These are phyloP conservation scores for Ailurus styani DNA, from an alignment of 2,113 vertebrate species.

Conservation along the genomic window DNA sequence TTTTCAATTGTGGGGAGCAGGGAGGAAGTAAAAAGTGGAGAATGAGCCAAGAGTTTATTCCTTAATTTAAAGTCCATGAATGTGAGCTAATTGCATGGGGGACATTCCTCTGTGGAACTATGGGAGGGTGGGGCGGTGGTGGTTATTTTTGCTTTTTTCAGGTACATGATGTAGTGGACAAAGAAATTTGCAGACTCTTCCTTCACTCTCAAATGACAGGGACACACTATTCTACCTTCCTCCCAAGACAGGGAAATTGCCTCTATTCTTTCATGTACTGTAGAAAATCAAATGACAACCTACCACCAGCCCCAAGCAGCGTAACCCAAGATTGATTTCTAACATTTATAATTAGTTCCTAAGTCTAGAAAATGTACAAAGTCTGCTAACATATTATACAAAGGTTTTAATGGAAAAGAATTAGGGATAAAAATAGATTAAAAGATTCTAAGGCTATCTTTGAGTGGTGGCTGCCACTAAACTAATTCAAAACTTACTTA, in stretches of 20 bases:
- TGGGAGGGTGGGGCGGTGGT: background rate
- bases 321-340: background rate
- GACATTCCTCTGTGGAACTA: background rate
- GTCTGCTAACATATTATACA: slow-evolving; percentile 47
- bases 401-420: slow-evolving; percentile 55
- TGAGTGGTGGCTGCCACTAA: slow-evolving; percentile 35
- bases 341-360: slow-evolving; percentile 39
- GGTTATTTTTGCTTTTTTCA: background rate
- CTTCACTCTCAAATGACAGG: background rate
- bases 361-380: slow-evolving; percentile 36
- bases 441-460: slow-evolving; percentile 56
- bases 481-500: slow-evolving; percentile 59
- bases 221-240: background rate
- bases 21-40: background rate
- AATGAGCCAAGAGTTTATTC: background rate
- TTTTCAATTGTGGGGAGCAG: background rate
- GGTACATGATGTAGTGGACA: background rate
- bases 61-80: background rate
- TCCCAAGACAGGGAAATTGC: background rate
- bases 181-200: background rate
- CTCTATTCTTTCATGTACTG: background rate
- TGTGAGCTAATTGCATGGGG: background rate
- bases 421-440: slow-evolving; percentile 58
- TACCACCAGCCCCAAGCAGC: background rate
- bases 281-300: background rate